phyloP scores from a whole-genome alignment of 2,888 invertebrate species.

The Gerris lacustris region DNA sequence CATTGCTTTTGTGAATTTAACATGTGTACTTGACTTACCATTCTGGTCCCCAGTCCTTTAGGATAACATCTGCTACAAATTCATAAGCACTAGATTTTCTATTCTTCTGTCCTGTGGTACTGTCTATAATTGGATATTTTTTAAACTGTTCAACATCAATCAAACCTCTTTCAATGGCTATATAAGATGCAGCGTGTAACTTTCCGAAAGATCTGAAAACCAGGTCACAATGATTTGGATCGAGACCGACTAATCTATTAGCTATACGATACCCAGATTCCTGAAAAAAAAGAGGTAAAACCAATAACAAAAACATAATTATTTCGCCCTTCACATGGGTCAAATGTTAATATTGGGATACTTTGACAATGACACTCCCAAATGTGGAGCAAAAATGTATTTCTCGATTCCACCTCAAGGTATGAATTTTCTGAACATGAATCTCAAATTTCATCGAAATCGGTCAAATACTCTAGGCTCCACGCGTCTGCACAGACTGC shows the following conservation, averaged over 20 bases:
- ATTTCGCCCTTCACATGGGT: too few species aligned
- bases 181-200: background rate
- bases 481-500: too few species aligned
- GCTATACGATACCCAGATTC: background rate
- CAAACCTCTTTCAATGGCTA: background rate
- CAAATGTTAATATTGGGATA: too few species aligned
- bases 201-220: background rate
- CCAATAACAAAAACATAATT: too few species aligned
- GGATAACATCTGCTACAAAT: background rate
- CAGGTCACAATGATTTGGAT: background rate
- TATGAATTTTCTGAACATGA: too few species aligned
- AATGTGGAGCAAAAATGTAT: too few species aligned
- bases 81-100: background rate
- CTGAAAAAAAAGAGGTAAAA: background rate
- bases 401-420: too few species aligned
- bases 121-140: background rate
- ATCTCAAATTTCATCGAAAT: too few species aligned
- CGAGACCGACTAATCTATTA: background rate
- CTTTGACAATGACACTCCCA: too few species aligned
- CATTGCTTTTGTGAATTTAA: too few species aligned
- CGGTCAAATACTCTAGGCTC: too few species aligned
- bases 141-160: background rate
- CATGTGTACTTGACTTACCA: background rate
- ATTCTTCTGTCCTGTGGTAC: background rate
- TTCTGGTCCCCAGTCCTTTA: background rate